Percentiles rank a stretch among this genome's conserved stretches.
Evolutionary conservation across 2,113 vertebrate genomes (phyloP).

Genomic region (Anguilla japonica): DNA sequence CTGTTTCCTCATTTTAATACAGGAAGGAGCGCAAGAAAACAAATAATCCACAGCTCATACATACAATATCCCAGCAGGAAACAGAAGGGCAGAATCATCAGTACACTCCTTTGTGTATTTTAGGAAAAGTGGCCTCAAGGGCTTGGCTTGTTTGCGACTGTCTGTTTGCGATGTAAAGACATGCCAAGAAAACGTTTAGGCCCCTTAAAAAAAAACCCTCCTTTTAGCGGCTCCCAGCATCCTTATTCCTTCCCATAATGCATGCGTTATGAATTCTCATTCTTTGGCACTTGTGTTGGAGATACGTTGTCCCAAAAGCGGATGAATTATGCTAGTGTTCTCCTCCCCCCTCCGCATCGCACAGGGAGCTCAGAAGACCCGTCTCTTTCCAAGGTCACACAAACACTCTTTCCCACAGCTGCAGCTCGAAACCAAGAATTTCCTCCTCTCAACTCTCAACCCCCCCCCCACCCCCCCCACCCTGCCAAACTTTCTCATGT

Average conservation of each 20-base stretch:
- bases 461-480: conserved; percentile 17
- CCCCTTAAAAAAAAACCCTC: conserved; percentile 35
- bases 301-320: neutral
- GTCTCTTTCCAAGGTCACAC: conserved; percentile 31
- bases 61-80: neutral
- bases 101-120: neutral
- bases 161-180: neutral
- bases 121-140: neutral
- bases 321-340: conserved; percentile 30
- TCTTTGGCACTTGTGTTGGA: conserved; percentile 27
- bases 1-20: too few relatives aligned
- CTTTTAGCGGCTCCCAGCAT: conserved; percentile 44
- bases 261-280: conserved; percentile 49
- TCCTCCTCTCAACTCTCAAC: conserved; percentile 36
- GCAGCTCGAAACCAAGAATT: conserved; percentile 41
- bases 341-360: conserved; percentile 43
- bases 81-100: neutral
- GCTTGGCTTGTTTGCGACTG: neutral
- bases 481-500: conserved; percentile 32
- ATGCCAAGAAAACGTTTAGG: conserved; percentile 40
- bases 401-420: conserved; percentile 49
- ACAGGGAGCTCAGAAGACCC: neutral
- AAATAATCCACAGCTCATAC: too few relatives aligned
- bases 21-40: too few relatives aligned
- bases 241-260: conserved; percentile 52